A percentile compares a stretch with the other conserved stretches of the same genome.
These are phyloP conservation scores for Mormyrus proboscirostris DNA, from an alignment of 2,797 vertebrate species.

Conservation along the genomic window DNA sequence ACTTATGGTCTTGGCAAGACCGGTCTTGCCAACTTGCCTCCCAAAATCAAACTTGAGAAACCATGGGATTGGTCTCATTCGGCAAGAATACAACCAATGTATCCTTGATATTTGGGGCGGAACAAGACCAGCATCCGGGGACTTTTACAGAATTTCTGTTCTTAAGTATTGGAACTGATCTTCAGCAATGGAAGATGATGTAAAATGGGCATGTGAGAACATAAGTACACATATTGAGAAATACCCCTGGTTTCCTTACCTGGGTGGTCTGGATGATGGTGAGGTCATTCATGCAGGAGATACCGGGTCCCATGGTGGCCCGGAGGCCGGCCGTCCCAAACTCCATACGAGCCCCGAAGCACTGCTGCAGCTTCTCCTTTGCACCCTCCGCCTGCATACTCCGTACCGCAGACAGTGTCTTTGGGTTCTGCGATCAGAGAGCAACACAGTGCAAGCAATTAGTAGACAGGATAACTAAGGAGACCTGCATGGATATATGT, in stretches of 20 bases:
- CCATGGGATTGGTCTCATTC: background rate
- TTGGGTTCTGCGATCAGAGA: conserved; percentile 70
- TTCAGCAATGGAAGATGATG: background rate
- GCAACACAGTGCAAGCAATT: background rate
- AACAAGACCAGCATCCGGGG: background rate
- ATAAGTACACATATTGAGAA: background rate
- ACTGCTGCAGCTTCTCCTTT: conserved; percentile 65
- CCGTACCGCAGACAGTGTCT: conserved; percentile 70
- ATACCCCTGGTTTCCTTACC: conserved; percentile 51
- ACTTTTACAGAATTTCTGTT: background rate
- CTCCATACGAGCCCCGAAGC: conserved; percentile 83
- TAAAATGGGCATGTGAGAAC: background rate
- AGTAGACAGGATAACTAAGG: background rate
- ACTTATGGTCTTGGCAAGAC: background rate
- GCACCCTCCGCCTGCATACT: conserved; percentile 64
- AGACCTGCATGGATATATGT: background rate
- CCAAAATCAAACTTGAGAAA: background rate
- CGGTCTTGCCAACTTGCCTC: background rate
- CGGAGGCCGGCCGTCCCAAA: conserved; percentile 94
- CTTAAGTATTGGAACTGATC: background rate
- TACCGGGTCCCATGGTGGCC: conserved; percentile 85
- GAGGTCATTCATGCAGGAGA: conserved; percentile 87
- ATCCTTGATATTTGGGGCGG: background rate
- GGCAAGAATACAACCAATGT: background rate
- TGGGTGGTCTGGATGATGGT: conserved; percentile 97